Percentiles rank a stretch among this genome's conserved stretches.
Conservation (phyloP, 35 echinoderm and acorn worm genomes). For the Chiridota heheva region DNA sequence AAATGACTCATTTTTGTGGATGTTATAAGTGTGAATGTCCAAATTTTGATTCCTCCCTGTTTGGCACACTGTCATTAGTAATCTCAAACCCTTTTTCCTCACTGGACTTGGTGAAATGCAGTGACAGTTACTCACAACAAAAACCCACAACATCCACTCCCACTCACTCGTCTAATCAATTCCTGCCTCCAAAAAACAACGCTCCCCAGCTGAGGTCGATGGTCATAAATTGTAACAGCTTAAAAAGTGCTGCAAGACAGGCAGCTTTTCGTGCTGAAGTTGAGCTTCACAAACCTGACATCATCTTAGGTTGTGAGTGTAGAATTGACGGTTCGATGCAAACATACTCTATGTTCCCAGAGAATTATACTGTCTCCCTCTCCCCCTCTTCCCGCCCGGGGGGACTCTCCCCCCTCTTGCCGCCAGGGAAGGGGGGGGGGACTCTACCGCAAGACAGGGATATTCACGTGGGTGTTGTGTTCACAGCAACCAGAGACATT, state of each 20-base stretch:
- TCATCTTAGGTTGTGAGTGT: conserved; percentile 10
- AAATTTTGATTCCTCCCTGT: no score
- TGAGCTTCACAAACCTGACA: not conserved
- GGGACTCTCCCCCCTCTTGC: no score
- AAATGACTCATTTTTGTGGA: no score
- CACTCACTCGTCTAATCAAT: not conserved
- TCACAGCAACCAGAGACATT: not conserved
- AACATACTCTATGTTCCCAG: conserved; percentile 14
- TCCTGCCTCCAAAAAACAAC: not conserved
- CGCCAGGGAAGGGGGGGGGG: no score
- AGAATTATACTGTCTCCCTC: not conserved
- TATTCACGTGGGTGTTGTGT: not conserved
- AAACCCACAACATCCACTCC: not conserved
- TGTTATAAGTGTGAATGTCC: no score
- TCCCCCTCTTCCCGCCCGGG: no score
- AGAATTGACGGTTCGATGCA: not conserved
- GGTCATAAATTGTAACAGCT: conserved; percentile 44
- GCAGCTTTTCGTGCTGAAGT: not conserved
- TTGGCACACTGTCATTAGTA: no score
- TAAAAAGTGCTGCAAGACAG: conserved; percentile 15
- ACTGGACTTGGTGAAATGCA: not conserved
- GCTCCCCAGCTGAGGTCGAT: conserved; percentile 5
- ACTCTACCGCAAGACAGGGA: not conserved
- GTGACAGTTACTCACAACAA: not conserved
- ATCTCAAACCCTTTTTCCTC: no score